Evolutionary conservation across 2,888 invertebrate genomes (phyloP), one percentile per base, ranked within the genome.

Genomic region (Hartigia nigra): DNA sequence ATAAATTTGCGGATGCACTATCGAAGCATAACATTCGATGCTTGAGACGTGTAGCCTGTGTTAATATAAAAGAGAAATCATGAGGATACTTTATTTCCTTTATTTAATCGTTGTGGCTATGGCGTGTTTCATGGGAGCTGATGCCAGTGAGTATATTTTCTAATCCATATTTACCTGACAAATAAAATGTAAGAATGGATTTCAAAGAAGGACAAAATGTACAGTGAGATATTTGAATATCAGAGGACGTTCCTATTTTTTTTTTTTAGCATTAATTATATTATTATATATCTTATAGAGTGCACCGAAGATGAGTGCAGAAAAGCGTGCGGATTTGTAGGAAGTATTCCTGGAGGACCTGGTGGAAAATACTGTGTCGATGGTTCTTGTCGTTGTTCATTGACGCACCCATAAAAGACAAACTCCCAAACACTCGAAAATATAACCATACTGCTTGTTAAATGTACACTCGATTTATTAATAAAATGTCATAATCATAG

Each of bases 301-400:
- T 86, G 86, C 70, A 82, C 82, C 12, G 86, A 86, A 74, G 81
- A 81, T 0, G 84, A 84, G 55, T 86, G 86, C 74, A 81, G 76
- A 74, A 78, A 77, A 12, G 84, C 86, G 2, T 86, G 86, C 69
- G 77, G 79, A 69, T 74, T 82, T 76, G 82, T 82, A 4, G 81
- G 84, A 12, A 80, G 76, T 55, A 86, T 86, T 74, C 83, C 86
- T 14, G 85, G 86, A 31, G 86, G 84, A 14, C 74, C 76, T 36
- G 81, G 79, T 12, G 84, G 85, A 31, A 86, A 86, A 78, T 86
- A 84, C 77, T 86, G 86, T 74, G 86, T 84, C 31, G 82, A 86
- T 78, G 86, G 86, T 11, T 39, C 77, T 35, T 86, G 86, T 82
- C 77, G 75, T 76, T 86, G 86, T 70, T 81, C 81, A 35, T 69